Percentiles rank a stretch among this genome's conserved stretches.
phyloP scores from a whole-genome alignment of 2,888 invertebrate species.

The Torymus texanus region DNA sequence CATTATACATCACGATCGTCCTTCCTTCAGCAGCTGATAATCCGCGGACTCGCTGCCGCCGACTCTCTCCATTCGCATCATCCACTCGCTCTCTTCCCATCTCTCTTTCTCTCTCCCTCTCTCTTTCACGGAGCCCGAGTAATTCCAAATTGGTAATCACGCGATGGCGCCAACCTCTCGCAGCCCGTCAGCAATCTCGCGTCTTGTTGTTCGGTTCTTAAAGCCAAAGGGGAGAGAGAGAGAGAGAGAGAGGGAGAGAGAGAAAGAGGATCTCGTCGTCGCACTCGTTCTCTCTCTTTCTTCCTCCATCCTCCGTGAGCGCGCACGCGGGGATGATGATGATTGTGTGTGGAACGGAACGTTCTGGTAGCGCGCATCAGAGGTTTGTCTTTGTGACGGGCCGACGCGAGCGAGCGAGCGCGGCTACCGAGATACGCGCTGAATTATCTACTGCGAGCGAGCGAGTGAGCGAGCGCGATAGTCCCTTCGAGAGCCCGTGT shows the following conservation, averaged over 20 bases:
- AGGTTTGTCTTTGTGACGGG: constrained; percentile 74
- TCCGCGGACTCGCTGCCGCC: constrained; percentile 59
- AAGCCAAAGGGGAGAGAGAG: constrained; percentile 30
- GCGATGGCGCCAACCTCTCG: constrained; percentile 75
- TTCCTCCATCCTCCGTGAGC: constrained; percentile 33
- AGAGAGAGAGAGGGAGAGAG: constrained; percentile 20
- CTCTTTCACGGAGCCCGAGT: constrained; percentile 59
- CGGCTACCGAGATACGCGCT: constrained; percentile 74
- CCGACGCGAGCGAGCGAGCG: constrained; percentile 65
- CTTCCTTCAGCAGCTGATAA: constrained; percentile 65
- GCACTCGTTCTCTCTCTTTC: constrained; percentile 52
- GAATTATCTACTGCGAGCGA: constrained; percentile 68
- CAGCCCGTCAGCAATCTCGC: constrained; percentile 73
- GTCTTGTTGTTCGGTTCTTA: constrained; percentile 70
- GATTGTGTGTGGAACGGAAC: constrained; percentile 70
- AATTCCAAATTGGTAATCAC: constrained; percentile 76
- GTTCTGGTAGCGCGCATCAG: constrained; percentile 68
- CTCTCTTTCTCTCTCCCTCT: constrained; percentile 51
- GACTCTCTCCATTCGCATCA: not conserved
- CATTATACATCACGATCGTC: constrained; percentile 56
- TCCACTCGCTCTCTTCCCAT: constrained; percentile 42
- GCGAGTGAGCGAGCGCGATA: constrained; percentile 43
- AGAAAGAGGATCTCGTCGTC: not conserved
- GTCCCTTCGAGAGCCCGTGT: constrained; percentile 55
- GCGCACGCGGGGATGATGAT: constrained; percentile 61